Percentiles rank a stretch among this genome's conserved stretches.
Conservation (phyloP, 2,113 vertebrate species). For the Cnemophilus loriae region DNA sequence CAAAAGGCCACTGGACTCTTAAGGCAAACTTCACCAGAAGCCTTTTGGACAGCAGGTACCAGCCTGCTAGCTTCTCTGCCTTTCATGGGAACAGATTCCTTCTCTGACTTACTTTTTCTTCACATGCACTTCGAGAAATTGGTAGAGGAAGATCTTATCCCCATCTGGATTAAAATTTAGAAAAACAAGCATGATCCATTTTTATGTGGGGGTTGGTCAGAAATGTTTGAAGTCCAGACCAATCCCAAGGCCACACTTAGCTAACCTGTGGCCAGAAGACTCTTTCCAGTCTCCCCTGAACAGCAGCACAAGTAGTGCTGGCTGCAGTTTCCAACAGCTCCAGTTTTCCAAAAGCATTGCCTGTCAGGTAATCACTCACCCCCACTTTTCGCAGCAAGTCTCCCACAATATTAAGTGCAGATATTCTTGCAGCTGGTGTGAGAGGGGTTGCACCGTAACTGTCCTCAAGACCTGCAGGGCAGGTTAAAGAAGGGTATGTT, state of each 20-base stretch:
- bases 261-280: background rate
- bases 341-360: background rate
- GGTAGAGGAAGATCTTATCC: background rate
- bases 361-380: constrained; percentile 62
- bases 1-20: background rate
- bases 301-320: background rate
- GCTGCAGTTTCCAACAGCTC: background rate
- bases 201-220: background rate
- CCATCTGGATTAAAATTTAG: background rate
- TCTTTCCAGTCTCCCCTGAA: background rate
- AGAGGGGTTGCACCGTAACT: constrained; percentile 83
- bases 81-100: background rate
- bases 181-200: background rate
- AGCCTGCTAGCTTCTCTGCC: background rate
- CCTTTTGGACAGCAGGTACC: background rate
- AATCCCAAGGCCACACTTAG: background rate
- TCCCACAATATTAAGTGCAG: constrained; percentile 94
- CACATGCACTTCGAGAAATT: background rate
- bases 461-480: constrained; percentile 74
- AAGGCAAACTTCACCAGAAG: background rate
- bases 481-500: background rate
- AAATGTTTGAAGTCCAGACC: background rate
- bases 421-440: constrained; percentile 93
- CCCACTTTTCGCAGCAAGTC: constrained; percentile 96
- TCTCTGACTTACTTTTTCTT: background rate